A percentile compares a stretch with the other conserved stretches of the same genome.
phyloP scores from a whole-genome alignment of 2,797 vertebrate species.

The Sebastes nivosus region DNA sequence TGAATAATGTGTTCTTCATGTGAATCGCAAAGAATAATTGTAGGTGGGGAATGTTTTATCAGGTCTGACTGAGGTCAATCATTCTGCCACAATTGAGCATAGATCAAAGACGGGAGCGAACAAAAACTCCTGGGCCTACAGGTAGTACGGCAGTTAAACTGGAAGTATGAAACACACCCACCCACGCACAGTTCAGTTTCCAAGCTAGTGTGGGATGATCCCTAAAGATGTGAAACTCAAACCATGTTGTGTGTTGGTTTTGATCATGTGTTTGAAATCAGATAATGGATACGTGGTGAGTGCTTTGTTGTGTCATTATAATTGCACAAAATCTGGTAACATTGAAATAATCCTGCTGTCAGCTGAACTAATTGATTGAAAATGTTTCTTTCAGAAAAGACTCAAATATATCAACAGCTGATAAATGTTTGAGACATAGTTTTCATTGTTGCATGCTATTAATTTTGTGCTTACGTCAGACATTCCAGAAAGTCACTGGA shows the following conservation, averaged over 20 bases:
- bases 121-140: slow-evolving; percentile 57
- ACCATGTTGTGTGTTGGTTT: slow-evolving; percentile 40
- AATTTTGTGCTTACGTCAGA: slow-evolving; percentile 29
- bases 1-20: slow-evolving; percentile 36
- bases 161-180: slow-evolving; percentile 58
- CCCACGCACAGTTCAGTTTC: slow-evolving; percentile 61
- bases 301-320: neutral
- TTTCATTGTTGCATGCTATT: slow-evolving; percentile 22
- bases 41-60: slow-evolving; percentile 66
- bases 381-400: neutral
- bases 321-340: neutral
- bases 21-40: slow-evolving; percentile 53
- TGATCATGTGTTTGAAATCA: slow-evolving; percentile 55
- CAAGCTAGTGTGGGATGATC: slow-evolving; percentile 64
- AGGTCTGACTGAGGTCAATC: slow-evolving; percentile 45
- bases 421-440: slow-evolving; percentile 6
- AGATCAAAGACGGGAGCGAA: slow-evolving; percentile 64
- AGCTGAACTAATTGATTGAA: neutral
- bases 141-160: slow-evolving; percentile 61
- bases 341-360: neutral
- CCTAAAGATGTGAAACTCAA: slow-evolving; percentile 63
- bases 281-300: slow-evolving; percentile 17
- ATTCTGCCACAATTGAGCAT: slow-evolving; percentile 32
- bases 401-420: slow-evolving; percentile 10
- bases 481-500: slow-evolving; percentile 34